phyloP scores from a whole-genome alignment of 30 jellyfish, hydroid and myxozoan species.

The Aurelia aurita region DNA sequence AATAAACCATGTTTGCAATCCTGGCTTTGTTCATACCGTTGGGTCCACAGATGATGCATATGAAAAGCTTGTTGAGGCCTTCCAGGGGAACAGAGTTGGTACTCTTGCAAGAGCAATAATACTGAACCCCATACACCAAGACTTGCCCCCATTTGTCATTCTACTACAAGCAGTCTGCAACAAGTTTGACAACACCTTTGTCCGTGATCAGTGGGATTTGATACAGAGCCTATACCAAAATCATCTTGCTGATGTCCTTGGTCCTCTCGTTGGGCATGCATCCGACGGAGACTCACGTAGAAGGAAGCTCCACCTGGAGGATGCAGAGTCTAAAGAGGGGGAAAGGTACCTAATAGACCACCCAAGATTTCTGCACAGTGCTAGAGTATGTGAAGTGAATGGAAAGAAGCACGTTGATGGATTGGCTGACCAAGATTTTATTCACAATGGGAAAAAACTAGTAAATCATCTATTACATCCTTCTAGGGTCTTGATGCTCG shows the following conservation, averaged over 20 bases:
- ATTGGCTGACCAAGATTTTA: constrained; percentile 35
- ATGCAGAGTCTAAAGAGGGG: constrained; percentile 21
- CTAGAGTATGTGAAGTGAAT: too few relatives aligned
- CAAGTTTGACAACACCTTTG: background rate
- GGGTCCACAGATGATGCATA: constrained; percentile 20
- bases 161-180: constrained; percentile 21
- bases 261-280: constrained; percentile 69
- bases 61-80: constrained; percentile 17
- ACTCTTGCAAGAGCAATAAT: constrained; percentile 15
- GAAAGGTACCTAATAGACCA: constrained; percentile 14
- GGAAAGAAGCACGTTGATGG: background rate
- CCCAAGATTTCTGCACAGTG: background rate
- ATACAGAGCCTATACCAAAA: constrained; percentile 15
- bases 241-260: constrained; percentile 34
- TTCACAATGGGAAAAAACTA: constrained; percentile 33
- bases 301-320: constrained; percentile 5
- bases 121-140: constrained; percentile 21
- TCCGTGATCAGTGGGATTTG: constrained; percentile 6
- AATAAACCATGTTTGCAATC: constrained; percentile 13
- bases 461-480: constrained; percentile 33
- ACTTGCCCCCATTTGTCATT: constrained; percentile 38
- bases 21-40: constrained; percentile 20
- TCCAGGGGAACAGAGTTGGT: constrained; percentile 15
- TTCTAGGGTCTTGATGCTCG: constrained; percentile 9
- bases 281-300: constrained; percentile 64